A percentile compares a stretch with the other conserved stretches of the same genome.
phyloP scores from a whole-genome alignment of 2,888 invertebrate genomes.

The Drosophila cognata region DNA sequence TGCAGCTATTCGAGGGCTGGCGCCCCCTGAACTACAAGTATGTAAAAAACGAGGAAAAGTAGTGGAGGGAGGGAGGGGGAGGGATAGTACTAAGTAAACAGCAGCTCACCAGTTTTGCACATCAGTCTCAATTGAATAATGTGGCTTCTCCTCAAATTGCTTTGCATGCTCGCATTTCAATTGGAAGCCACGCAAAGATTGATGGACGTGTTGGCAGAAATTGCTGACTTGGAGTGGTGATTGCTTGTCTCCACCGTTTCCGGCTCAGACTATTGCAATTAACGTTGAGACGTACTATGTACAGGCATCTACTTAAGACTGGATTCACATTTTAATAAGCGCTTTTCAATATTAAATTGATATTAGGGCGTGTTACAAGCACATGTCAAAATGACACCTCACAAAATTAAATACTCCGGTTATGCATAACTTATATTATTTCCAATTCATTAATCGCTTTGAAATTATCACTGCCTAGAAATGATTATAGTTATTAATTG shows the following conservation, averaged over 20 bases:
- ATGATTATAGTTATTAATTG: neutral
- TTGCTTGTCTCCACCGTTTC: conserved; percentile 50
- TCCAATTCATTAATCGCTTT: neutral
- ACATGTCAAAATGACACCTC: neutral
- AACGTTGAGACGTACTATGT: conserved; percentile 1
- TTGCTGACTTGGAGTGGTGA: conserved; percentile 44
- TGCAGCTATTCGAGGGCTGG: conserved; percentile 84
- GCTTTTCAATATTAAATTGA: neutral
- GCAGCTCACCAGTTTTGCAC: conserved; percentile 41
- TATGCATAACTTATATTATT: neutral
- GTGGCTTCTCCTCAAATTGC: conserved; percentile 45
- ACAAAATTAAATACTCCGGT: neutral
- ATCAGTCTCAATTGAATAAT: conserved; percentile 61
- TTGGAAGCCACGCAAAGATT: conserved; percentile 42
- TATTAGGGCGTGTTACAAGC: conserved; percentile 7
- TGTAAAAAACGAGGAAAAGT: conserved; percentile 46
- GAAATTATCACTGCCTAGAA: neutral
- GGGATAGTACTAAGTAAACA: neutral
- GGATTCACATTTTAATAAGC: conserved; percentile 15
- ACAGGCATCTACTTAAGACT: neutral
- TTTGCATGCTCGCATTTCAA: conserved; percentile 65
- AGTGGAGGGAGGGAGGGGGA: neutral
- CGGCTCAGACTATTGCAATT: conserved; percentile 47
- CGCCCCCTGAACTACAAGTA: conserved; percentile 83
- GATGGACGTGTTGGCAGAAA: conserved; percentile 56